phyloP scores from a whole-genome alignment of 2,797 vertebrate genomes.

The Epinephelus malabaricus region DNA sequence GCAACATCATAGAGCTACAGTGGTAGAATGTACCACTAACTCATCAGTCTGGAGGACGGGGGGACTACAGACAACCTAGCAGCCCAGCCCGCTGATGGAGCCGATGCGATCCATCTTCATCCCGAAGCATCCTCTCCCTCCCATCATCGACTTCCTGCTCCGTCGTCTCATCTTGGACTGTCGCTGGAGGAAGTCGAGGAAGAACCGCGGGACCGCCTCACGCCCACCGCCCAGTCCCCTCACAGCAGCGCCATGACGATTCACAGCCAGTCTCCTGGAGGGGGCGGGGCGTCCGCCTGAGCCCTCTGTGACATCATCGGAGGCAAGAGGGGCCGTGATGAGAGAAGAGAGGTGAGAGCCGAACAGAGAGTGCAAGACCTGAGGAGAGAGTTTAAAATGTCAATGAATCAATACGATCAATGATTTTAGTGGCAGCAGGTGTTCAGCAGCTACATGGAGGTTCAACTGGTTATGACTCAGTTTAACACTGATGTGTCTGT shows the following conservation, averaged over 20 bases:
- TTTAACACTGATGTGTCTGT: too few species aligned
- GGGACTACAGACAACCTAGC: slow-evolving; percentile 59
- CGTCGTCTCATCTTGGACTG: slow-evolving; percentile 74
- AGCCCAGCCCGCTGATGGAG: slow-evolving; percentile 85
- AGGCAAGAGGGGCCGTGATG: slow-evolving; percentile 63
- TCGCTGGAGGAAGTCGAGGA: slow-evolving; percentile 74
- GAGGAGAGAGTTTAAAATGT: slow-evolving; percentile 4
- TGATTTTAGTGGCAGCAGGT: too few species aligned
- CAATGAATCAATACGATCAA: too few species aligned
- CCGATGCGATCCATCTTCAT: slow-evolving; percentile 88
- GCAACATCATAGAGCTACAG: neutral
- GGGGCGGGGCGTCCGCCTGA: slow-evolving; percentile 47
- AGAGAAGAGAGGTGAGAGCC: slow-evolving; percentile 76
- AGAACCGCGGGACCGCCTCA: slow-evolving; percentile 45
- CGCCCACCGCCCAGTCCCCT: neutral
- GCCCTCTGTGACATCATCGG: slow-evolving; percentile 74
- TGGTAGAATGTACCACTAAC: too few species aligned
- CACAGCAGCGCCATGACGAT: rapidly evolving
- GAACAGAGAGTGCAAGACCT: slow-evolving; percentile 79
- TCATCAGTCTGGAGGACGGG: too few species aligned
- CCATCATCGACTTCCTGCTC: slow-evolving; percentile 75
- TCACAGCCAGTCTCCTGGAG: neutral
- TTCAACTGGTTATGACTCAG: too few species aligned
- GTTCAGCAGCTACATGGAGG: too few species aligned
- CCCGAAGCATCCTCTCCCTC: slow-evolving; percentile 84